Conservation (phyloP, 2,113 vertebrate species). For the Clupea harengus region DNA sequence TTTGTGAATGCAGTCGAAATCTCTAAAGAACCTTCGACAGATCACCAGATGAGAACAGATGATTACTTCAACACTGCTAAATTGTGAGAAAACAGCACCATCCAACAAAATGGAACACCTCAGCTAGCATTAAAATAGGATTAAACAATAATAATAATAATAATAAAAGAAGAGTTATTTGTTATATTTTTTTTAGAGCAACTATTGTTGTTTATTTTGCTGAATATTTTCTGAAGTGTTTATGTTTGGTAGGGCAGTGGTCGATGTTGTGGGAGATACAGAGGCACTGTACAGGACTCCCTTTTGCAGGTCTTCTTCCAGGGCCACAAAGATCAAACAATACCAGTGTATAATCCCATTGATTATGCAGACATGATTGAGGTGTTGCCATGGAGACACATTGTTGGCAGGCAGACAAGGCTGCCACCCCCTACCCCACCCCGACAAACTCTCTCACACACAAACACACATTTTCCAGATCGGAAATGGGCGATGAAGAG, state of each 20-base stretch:
- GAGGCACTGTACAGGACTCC: not conserved
- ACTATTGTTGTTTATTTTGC: not conserved
- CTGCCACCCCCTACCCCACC: slow-evolving; percentile 25
- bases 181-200: not conserved
- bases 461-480: not conserved
- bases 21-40: not conserved
- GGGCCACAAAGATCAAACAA: slow-evolving; percentile 24
- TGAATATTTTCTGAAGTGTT: not conserved
- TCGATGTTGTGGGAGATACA: not conserved
- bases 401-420: slow-evolving; percentile 47
- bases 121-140: not conserved
- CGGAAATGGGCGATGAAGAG: not conserved
- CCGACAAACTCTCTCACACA: not conserved
- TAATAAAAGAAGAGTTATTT: not conserved
- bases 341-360: slow-evolving; percentile 48
- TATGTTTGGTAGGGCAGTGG: not conserved
- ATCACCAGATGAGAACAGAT: not conserved
- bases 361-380: slow-evolving; percentile 58
- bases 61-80: not conserved
- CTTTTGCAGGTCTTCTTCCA: not conserved
- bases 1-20: not conserved
- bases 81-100: not conserved
- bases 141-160: not conserved
- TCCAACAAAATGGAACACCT: not conserved
- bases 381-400: slow-evolving; percentile 53